Evolutionary conservation across 2,113 vertebrate species (phyloP), one percentile per base, ranked within the genome.

Genomic region (Struthio camelus): DNA sequence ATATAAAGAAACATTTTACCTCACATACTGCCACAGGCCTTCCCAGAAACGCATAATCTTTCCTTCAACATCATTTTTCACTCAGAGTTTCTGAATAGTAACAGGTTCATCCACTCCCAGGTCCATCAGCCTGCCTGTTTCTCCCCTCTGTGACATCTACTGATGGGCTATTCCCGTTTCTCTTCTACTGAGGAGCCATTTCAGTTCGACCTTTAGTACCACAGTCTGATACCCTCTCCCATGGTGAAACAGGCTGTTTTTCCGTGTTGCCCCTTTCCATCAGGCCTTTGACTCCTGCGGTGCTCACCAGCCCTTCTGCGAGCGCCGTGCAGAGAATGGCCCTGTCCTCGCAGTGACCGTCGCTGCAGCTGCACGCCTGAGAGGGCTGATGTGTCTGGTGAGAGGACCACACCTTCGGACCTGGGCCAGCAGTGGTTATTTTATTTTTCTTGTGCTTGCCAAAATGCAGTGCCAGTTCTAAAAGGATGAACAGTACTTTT

Each of bases 181-280:
- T 40, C 20, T 70, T 53, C 30, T 59, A 27, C 28, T 6, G 10
- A 54, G 34, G 19, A 64, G 30, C 11, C n/a, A 30, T 32, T 42
- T 72, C 51, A 83, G 14, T 32, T 14, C 22, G 51, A 4, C 27
- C 3, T 61, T 51, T 13, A 59, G 27, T n/a, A 78, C 80, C 78
- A 3, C 3, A 0, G 0, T 23, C n/a, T 24, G 14, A 3, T 17
- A 61, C 9, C 11, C 40, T 28, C 34, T 58, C 17, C 48, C 28
- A 27, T 0, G 14, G 10, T 16, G 67, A 80, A 80, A 30, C 14
- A 38, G 40, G 34, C 46, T 64, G 13, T 13, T 92, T 73, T 59
- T 18, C 59, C 38, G 86, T 40, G 10, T 78, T 59, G 34, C 15
- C n/a, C 34, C 30, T 66, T 66, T 46, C 54, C 0, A 0, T 23